Evolutionary conservation across 2,888 invertebrate species (phyloP), one percentile per base, ranked within the genome.

Genomic region (Pherbina coryleti): DNA sequence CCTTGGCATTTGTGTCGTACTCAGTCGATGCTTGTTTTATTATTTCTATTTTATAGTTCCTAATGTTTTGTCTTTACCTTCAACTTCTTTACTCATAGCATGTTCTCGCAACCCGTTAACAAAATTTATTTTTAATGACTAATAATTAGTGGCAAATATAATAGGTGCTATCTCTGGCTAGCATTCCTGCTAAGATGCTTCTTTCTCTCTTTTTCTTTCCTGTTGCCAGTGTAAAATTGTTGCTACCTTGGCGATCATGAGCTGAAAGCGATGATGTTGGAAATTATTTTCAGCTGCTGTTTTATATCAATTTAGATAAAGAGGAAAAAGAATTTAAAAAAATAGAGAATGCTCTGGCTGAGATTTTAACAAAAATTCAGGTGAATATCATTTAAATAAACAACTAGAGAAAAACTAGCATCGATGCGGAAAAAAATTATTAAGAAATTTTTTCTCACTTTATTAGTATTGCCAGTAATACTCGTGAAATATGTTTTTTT

Each of bases 231-330:
- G 22, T 19, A 11, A 9, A 51, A 19, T 25, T 19, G 11, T 51
- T 25, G 22, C 22, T n/a, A 5, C 9, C 14, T n/a, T 31, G 19
- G 17, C 3, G 34, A 64, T 34, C 34, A 31, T 64, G 28, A 49
- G 49, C 51, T 49, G 17, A 22, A 69, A 2, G 69, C 51, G 69
- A 19, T 69, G 51, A 51, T 51, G 25, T 69, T 69, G 19, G 51
- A 69, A 49, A 49, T 51, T 69, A 69, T 69, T 69, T 69, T 69
- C 49, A 51, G 51, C 51, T 69, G 69, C 51, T 69, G 69, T 51
- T 55, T 55, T 19, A 55, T 55, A 19, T 55, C 22, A 55, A 55
- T 1, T 19, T 55, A 55, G 19, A 19, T 19, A 19, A 19, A 55
- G 55, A 19, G n/a, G n/a, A 2, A 51, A 66, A 37, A 17, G 31